phyloP scores from a whole-genome alignment of 2,113 vertebrate genomes.

The Tor tambroides region DNA sequence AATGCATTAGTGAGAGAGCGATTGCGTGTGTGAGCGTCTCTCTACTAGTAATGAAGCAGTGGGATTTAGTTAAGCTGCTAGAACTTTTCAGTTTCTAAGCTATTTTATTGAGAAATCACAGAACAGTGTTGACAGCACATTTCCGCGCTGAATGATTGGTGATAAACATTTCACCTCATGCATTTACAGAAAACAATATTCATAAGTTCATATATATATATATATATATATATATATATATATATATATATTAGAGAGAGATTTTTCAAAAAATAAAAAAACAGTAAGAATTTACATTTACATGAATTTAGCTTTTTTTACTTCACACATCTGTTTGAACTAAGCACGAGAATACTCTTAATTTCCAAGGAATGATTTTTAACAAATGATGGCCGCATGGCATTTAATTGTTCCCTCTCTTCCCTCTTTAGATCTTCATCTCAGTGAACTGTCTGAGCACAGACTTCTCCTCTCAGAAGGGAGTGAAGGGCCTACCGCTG shows the following conservation, averaged over 20 bases:
- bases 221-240: too few species aligned
- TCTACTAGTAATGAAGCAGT: too few species aligned
- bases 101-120: too few species aligned
- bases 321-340: neutral
- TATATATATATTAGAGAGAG: too few species aligned
- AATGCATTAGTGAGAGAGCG: too few species aligned
- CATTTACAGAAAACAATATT: neutral
- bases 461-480: slow-evolving; percentile 98
- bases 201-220: too few species aligned
- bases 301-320: neutral
- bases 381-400: neutral
- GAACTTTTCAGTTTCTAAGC: too few species aligned
- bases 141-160: too few species aligned
- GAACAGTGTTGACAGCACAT: too few species aligned
- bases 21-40: too few species aligned
- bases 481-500: slow-evolving; percentile 94
- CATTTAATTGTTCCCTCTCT: neutral
- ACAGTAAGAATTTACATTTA: neutral
- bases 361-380: neutral
- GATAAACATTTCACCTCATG: neutral
- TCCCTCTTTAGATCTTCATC: slow-evolving; percentile 89
- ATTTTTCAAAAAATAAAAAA: too few species aligned
- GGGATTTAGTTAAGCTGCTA: too few species aligned
- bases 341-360: neutral
- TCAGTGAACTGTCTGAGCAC: slow-evolving; percentile 99